These are phyloP conservation scores for Thera obeliscata DNA, from an alignment of 2,888 invertebrate species.

Conservation along the genomic window DNA sequence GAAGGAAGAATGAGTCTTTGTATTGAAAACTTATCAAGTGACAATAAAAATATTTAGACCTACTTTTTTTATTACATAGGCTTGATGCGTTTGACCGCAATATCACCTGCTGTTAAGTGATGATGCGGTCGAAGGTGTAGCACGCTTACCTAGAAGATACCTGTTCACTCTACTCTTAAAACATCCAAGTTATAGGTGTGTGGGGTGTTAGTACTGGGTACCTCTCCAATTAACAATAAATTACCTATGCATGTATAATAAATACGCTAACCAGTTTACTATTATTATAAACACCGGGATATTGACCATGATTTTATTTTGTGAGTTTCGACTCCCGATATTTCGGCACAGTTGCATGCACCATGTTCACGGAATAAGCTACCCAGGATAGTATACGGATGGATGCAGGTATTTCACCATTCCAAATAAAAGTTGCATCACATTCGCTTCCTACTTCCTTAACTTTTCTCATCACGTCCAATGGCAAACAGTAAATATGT, in stretches of 20 bases:
- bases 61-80: no score
- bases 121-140: no score
- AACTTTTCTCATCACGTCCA: slow-evolving; percentile 31
- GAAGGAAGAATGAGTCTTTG: slow-evolving; percentile 10
- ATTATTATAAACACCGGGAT: not conserved
- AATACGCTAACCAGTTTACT: not conserved
- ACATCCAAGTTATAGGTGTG: no score
- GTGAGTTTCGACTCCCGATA: no score
- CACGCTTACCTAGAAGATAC: no score
- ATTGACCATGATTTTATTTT: no score
- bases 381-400: not conserved
- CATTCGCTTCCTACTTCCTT: slow-evolving; percentile 4
- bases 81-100: not conserved
- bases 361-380: no score
- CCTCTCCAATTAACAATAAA: no score
- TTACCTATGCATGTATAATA: not conserved
- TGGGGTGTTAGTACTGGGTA: no score
- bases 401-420: slow-evolving; percentile 16
- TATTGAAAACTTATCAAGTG: not conserved
- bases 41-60: not conserved
- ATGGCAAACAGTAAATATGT: slow-evolving; percentile 23
- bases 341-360: no score
- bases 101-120: no score
- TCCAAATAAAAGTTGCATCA: slow-evolving; percentile 30
- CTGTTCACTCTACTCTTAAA: no score